Percentiles rank a stretch among this genome's conserved stretches.
Conservation (phyloP, 2,113 vertebrate genomes). For the Ictalurus furcatus region DNA sequence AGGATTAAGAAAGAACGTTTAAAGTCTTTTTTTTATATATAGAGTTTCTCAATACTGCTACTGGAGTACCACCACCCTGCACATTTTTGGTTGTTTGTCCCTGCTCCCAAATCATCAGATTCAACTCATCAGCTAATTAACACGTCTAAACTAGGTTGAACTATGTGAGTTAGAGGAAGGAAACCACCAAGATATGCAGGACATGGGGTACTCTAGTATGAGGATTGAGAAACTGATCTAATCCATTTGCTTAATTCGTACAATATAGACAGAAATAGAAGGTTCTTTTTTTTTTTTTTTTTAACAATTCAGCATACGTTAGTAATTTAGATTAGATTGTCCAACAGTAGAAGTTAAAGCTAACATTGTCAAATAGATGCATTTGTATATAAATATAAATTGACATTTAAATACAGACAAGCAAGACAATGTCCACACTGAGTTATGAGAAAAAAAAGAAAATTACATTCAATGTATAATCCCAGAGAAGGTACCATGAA, state of each 20-base stretch:
- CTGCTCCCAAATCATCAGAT: neutral
- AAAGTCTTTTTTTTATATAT: neutral
- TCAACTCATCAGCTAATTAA: neutral
- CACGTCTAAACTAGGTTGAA: neutral
- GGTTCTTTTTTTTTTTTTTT: neutral
- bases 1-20: neutral
- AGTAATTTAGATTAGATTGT: neutral
- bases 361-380: neutral
- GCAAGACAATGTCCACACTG: slow-evolving; percentile 33
- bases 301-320: neutral
- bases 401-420: slow-evolving; percentile 30
- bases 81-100: neutral
- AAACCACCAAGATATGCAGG: slow-evolving; percentile 5
- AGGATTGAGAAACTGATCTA: slow-evolving; percentile 8
- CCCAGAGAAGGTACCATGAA: slow-evolving; percentile 55
- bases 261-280: neutral
- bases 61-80: neutral
- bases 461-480: slow-evolving; percentile 41
- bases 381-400: slow-evolving; percentile 14
- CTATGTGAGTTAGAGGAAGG: neutral
- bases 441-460: slow-evolving; percentile 41
- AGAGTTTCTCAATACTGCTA: neutral
- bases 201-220: neutral
- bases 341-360: neutral
- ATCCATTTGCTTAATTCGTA: neutral